phyloP scores from a whole-genome alignment of 1,140 invertebrate species.

The Meloidogyne chitwoodi region DNA sequence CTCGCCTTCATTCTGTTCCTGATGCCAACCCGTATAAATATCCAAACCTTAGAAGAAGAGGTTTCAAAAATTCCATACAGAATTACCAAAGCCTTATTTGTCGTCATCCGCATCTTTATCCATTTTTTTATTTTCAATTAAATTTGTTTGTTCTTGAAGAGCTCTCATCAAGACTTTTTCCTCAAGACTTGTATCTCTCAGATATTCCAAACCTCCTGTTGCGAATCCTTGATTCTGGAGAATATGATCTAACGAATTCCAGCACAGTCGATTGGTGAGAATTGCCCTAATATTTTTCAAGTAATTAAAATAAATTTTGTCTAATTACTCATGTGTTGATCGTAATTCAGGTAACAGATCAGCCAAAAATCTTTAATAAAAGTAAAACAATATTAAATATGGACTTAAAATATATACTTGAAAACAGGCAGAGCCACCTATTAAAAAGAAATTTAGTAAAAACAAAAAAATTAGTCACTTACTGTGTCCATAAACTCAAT shows the following conservation, averaged over 20 bases:
- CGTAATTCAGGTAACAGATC: constrained; percentile 37
- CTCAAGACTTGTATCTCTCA: constrained; percentile 29
- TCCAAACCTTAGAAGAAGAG: not conserved
- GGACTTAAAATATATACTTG: constrained; percentile 60
- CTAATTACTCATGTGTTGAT: constrained; percentile 33
- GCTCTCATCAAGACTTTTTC: constrained; percentile 2
- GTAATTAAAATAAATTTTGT: not conserved
- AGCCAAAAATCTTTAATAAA: constrained; percentile 21
- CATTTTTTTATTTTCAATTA: not conserved
- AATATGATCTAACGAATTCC: constrained; percentile 38
- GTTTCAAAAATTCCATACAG: not conserved
- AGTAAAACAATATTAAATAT: not conserved
- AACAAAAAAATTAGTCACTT: not conserved
- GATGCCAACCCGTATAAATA: not conserved
- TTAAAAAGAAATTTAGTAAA: not conserved
- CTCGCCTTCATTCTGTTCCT: not conserved
- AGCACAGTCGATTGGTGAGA: constrained; percentile 34
- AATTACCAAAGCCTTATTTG: not conserved
- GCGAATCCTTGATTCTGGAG: constrained; percentile 40
- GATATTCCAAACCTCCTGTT: constrained; percentile 43
- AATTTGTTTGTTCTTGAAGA: not conserved
- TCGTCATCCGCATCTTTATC: not conserved
- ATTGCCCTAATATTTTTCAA: constrained; percentile 12
- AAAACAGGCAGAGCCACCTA: constrained; percentile 67
- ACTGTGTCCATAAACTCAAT: constrained; percentile 71